Percentiles rank a stretch among this genome's conserved stretches.
Evolutionary conservation across 2,113 vertebrate species (phyloP).

Genomic region (Coregonus clupeaformis): DNA sequence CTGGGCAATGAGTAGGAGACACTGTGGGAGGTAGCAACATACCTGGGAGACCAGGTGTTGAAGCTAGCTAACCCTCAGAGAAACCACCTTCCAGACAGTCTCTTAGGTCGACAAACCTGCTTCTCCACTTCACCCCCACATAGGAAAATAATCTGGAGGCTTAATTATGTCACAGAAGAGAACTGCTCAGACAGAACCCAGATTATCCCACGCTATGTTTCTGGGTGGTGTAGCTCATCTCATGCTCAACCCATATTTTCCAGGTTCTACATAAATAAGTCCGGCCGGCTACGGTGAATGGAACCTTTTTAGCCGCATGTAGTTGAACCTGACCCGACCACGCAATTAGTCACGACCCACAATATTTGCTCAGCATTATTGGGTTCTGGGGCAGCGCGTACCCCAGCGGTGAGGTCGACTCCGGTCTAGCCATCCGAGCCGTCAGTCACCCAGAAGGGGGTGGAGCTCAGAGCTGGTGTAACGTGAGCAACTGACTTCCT

Average conservation of each 20-base stretch:
- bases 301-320: conserved; percentile 51
- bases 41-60: too few relatives aligned
- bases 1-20: too few relatives aligned
- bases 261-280: conserved; percentile 31
- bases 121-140: too few relatives aligned
- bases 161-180: not conserved
- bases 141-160: not conserved
- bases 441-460: conserved; percentile 42
- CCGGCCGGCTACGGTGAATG: conserved; percentile 39
- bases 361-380: conserved; percentile 69
- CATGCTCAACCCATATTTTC: not conserved
- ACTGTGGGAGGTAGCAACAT: too few relatives aligned
- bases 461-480: conserved; percentile 11
- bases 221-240: conserved; percentile 20
- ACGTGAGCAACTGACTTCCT: conserved; percentile 23
- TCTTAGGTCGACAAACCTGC: too few relatives aligned
- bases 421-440: conserved; percentile 32
- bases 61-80: too few relatives aligned
- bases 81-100: too few relatives aligned
- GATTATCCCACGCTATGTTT: not conserved
- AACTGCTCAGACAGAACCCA: too few relatives aligned
- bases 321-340: conserved; percentile 66
- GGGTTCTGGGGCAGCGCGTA: conserved; percentile 42
- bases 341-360: conserved; percentile 69
- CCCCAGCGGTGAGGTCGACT: conserved; percentile 45